These are phyloP conservation scores for Automeris io DNA, from an alignment of 2,888 invertebrate genomes.

Conservation along the genomic window DNA sequence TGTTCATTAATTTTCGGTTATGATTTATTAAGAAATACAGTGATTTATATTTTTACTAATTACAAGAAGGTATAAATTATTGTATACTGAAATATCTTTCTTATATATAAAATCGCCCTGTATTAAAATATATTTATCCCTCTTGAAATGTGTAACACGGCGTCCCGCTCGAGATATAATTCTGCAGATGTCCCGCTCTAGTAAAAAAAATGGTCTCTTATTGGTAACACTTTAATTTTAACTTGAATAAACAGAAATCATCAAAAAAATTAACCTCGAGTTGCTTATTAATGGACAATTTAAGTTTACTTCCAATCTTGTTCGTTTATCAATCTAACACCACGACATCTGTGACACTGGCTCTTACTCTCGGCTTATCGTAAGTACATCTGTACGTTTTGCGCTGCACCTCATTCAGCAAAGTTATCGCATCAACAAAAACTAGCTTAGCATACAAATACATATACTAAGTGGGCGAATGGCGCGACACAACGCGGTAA, in stretches of 20 bases:
- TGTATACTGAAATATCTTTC: too few relatives aligned
- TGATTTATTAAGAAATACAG: too few relatives aligned
- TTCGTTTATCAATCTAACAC: constrained; percentile 52
- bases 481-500: constrained; percentile 26
- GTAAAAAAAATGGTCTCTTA: too few relatives aligned
- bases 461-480: constrained; percentile 54
- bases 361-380: constrained; percentile 39
- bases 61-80: too few relatives aligned
- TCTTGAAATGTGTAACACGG: too few relatives aligned
- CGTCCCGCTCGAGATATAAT: too few relatives aligned
- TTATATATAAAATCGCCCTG: too few relatives aligned
- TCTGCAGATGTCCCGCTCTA: too few relatives aligned
- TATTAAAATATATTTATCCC: too few relatives aligned
- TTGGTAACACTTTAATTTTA: too few relatives aligned
- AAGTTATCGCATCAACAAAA: constrained; percentile 27
- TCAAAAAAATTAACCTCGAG: neutral
- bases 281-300: constrained; percentile 53
- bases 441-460: constrained; percentile 66
- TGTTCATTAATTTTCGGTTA: too few relatives aligned
- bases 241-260: constrained; percentile 2
- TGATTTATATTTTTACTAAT: too few relatives aligned
- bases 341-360: constrained; percentile 32
- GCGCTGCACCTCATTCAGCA: constrained; percentile 42
- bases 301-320: constrained; percentile 36
- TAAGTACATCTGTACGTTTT: constrained; percentile 39